Base-by-base conservation (phyloP, 1,140 invertebrate species). In the Idris sp. region DNA sequence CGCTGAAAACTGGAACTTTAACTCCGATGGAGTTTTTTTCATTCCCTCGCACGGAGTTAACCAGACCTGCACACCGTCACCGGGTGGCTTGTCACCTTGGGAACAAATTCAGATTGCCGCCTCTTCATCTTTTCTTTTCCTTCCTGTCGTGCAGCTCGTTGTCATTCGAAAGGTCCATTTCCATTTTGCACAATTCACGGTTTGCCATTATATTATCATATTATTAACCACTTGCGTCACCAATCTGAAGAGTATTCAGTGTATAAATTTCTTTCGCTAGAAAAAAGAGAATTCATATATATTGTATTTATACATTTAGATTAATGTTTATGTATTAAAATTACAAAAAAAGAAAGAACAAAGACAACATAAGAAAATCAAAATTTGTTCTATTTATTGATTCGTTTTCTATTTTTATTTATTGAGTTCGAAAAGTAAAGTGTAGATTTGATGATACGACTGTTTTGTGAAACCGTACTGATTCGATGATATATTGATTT, bases 11-110 rank as follows among this genome's bases (percentile, higher is more conserved):
- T 62, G 64, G 62, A 73, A 77, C 75, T 78, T 78, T 67, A 76
- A 81, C 75, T 78, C 77, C 67, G 67, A 78, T 73, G 16, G 77
- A 81, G 76, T n/a, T 82, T 81, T 83, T 82, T 84, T 80, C 79
- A 82, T 82, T 79, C 81, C 41, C 13, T 44, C 30, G 25, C 19
- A 25, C 31, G 35, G 64, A 68, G 67, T 75, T 68, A 75, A 64
- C 59, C 56, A 72, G 76, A 74, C 48, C 53, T 36, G 46, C 51
- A 58, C 36, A 35, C 46, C 38, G 28, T 44, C 54, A 41, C 51
- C 43, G 46, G 43, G 18, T 53, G 14, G 30, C 61, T 51, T 68
- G 64, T 64, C 51, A 69, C 62, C 54, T 58, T 58, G 48, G 54
- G 53, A 68, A 67, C 59, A 74, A 77, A 72, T 75, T 68, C 43